phyloP scores from a whole-genome alignment of 2,888 invertebrate species.

The Tridacna gigas region DNA sequence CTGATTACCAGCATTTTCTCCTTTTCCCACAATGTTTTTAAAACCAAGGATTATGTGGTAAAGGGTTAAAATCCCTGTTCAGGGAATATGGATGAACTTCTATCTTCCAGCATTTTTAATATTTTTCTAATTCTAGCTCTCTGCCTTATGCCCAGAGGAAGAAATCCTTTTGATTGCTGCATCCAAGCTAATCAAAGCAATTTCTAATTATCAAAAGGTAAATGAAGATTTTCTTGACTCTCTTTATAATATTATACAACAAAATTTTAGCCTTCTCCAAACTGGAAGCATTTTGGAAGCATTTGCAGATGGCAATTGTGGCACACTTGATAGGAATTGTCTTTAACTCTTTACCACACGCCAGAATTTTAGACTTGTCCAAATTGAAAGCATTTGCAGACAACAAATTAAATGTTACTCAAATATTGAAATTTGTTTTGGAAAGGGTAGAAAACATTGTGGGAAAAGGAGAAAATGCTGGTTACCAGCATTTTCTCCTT shows the following conservation, averaged over 20 bases:
- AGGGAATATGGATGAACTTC: too few species aligned
- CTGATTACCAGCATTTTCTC: too few species aligned
- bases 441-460: neutral
- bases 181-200: constrained; percentile 94
- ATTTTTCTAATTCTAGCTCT: constrained; percentile 84
- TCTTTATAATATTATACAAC: too few species aligned
- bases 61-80: too few species aligned
- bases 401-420: neutral
- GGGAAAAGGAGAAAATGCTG: constrained; percentile 4
- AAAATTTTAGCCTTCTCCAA: neutral
- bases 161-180: constrained; percentile 92
- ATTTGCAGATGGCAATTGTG: too few species aligned
- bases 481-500: constrained; percentile 2
- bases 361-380: neutral
- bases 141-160: constrained; percentile 89
- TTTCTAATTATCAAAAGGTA: constrained; percentile 91
- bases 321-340: too few species aligned
- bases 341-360: neutral
- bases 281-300: neutral
- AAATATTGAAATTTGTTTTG: neutral
- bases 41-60: too few species aligned
- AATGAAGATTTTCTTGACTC: neutral
- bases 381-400: neutral
- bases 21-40: too few species aligned
- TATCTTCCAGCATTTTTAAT: neutral